A percentile compares a stretch with the other conserved stretches of the same genome.
phyloP scores from a whole-genome alignment of 2,888 invertebrate genomes.

The Diarsia dahlii region DNA sequence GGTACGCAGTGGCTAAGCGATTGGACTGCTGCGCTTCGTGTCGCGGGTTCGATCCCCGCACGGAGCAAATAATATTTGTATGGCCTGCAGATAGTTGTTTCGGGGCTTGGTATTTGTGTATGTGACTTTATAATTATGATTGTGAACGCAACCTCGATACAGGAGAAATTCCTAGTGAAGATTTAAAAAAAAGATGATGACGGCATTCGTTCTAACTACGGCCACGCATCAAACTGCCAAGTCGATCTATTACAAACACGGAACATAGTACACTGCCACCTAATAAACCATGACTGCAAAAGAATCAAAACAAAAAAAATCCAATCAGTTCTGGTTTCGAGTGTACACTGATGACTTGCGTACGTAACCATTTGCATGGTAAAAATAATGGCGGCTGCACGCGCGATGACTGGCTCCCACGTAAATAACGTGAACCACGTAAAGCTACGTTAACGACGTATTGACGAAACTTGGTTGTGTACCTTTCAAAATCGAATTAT shows the following conservation, averaged over 20 bases:
- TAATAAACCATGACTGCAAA: not conserved
- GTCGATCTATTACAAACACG: not conserved
- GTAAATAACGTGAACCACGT: conserved; percentile 39
- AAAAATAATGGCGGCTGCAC: conserved; percentile 60
- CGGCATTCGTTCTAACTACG: not conserved
- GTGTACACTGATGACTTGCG: conserved; percentile 61
- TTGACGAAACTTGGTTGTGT: conserved; percentile 7
- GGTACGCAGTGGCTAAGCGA: not conserved
- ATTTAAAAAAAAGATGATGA: too few relatives aligned
- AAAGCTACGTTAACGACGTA: conserved; percentile 49
- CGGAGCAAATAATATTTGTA: too few relatives aligned
- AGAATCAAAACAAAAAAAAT: not conserved
- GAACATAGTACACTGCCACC: not conserved
- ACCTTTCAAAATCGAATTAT: not conserved
- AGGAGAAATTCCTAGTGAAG: too few relatives aligned
- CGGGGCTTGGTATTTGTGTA: too few relatives aligned
- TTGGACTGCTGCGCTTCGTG: too few relatives aligned
- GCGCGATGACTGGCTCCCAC: conserved; percentile 55
- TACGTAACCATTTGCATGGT: conserved; percentile 57
- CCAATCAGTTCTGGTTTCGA: conserved; percentile 26
- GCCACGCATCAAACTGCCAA: not conserved
- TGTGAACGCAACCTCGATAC: too few relatives aligned
- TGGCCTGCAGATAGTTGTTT: too few relatives aligned
- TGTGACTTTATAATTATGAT: too few relatives aligned
- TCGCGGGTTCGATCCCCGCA: too few relatives aligned